Evolutionary conservation across 64 coral and sea anemone genomes (phyloP).

Genomic region (Actinia tenebrosa): DNA sequence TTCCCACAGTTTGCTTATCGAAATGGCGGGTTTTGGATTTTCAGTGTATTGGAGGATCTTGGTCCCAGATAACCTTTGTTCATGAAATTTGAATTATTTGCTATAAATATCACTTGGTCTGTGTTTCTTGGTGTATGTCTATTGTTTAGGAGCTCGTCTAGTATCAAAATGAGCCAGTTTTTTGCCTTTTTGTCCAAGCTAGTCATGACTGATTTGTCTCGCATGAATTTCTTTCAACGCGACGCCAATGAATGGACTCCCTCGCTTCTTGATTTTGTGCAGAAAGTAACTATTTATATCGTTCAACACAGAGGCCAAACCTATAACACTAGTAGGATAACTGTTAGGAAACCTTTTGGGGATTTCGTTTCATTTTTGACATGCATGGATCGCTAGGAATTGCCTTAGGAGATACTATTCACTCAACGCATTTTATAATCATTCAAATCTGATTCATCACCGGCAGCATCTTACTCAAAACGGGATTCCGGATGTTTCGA

Average conservation of each 20-base stretch:
- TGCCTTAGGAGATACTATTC: not conserved
- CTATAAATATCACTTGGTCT: not conserved
- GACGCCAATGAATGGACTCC: not conserved
- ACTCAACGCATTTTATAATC: not conserved
- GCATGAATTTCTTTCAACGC: not conserved
- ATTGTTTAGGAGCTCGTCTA: not conserved
- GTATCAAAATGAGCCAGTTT: not conserved
- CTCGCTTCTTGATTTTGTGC: not conserved
- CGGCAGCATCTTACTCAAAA: not conserved
- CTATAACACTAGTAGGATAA: not conserved
- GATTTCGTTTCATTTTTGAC: not conserved
- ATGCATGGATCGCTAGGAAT: conserved; percentile 2
- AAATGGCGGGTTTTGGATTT: not conserved
- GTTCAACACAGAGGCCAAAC: not conserved
- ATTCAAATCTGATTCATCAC: not conserved
- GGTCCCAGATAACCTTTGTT: conserved; percentile 3
- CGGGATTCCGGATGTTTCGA: too few species aligned
- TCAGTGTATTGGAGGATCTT: not conserved
- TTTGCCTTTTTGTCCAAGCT: not conserved
- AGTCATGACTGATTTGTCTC: not conserved
- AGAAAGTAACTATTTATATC: conserved; percentile 1
- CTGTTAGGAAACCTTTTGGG: not conserved
- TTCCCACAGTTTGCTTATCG: not conserved
- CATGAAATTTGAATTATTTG: not conserved
- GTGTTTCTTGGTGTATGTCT: not conserved